phyloP scores from a whole-genome alignment of 2,113 vertebrate species.

The Cercopithecus mona region DNA sequence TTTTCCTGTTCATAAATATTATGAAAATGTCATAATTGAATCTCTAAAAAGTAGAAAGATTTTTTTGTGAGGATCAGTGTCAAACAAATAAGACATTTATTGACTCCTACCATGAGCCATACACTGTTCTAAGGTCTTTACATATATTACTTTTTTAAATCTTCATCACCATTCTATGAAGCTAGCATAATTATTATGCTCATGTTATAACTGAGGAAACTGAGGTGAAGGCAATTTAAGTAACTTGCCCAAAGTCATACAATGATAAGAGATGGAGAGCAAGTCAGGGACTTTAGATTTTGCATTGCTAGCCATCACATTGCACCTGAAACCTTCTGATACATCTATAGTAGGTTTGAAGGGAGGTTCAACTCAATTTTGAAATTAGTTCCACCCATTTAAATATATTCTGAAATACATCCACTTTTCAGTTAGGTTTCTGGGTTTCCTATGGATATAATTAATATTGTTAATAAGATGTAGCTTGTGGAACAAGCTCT shows the following conservation, averaged over 20 bases:
- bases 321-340: not conserved
- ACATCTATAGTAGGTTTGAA: not conserved
- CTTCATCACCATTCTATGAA: not conserved
- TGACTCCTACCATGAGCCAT: not conserved
- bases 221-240: not conserved
- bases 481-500: not conserved
- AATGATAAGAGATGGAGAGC: not conserved
- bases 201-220: not conserved
- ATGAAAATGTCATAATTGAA: not conserved
- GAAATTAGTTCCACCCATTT: slow-evolving; percentile 10
- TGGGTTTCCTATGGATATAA: not conserved
- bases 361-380: not conserved
- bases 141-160: not conserved
- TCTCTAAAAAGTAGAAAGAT: not conserved
- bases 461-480: not conserved
- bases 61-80: not conserved
- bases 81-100: not conserved
- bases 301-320: not conserved
- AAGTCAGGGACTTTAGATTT: not conserved
- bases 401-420: slow-evolving; percentile 7
- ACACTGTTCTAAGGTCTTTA: not conserved
- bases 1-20: not conserved
- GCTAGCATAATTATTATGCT: not conserved
- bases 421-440: not conserved
- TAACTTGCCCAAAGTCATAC: not conserved